A percentile compares a stretch with the other conserved stretches of the same genome.
phyloP scores from a whole-genome alignment of 1,140 invertebrate species.

The Rhagoletis pomonella region DNA sequence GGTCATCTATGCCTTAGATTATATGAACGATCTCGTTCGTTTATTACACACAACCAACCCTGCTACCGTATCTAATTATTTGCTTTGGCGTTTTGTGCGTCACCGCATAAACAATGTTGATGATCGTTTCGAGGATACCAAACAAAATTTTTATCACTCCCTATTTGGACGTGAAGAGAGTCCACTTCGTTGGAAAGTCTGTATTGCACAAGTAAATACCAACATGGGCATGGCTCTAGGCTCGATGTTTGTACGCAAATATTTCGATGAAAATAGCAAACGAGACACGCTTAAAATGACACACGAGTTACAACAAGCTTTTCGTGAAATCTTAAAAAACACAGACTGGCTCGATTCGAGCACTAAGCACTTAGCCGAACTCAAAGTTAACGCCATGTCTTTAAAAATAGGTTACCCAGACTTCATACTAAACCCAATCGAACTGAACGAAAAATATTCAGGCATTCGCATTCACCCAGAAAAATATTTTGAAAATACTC shows the following conservation, averaged over 20 bases:
- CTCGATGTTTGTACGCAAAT: constrained; percentile 94
- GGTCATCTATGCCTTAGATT: constrained; percentile 75
- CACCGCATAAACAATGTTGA: constrained; percentile 91
- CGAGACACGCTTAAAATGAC: constrained; percentile 92
- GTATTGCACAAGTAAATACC: constrained; percentile 88
- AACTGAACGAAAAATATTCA: constrained; percentile 85
- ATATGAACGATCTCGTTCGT: constrained; percentile 74
- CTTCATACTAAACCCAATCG: constrained; percentile 84
- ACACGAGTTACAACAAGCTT: constrained; percentile 87
- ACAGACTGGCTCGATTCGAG: constrained; percentile 90
- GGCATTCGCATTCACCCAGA: constrained; percentile 86
- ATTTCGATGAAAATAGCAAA: constrained; percentile 89
- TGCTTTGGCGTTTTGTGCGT: constrained; percentile 90
- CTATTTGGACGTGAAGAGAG: constrained; percentile 84
- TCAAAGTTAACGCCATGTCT: constrained; percentile 90
- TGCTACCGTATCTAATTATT: constrained; percentile 80
- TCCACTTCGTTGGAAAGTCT: constrained; percentile 95
- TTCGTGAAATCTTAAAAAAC: constrained; percentile 88
- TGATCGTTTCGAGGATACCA: constrained; percentile 82
- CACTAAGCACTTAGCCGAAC: constrained; percentile 85
- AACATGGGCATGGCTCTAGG: constrained; percentile 96
- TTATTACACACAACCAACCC: constrained; percentile 73
- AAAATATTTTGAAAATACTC: constrained; percentile 92
- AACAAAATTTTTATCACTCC: constrained; percentile 83
- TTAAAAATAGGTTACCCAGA: constrained; percentile 94